A percentile compares a stretch with the other conserved stretches of the same genome.
These are phyloP conservation scores for Adoxophyes honmai DNA, from an alignment of 1,140 invertebrate species.

Conservation along the genomic window DNA sequence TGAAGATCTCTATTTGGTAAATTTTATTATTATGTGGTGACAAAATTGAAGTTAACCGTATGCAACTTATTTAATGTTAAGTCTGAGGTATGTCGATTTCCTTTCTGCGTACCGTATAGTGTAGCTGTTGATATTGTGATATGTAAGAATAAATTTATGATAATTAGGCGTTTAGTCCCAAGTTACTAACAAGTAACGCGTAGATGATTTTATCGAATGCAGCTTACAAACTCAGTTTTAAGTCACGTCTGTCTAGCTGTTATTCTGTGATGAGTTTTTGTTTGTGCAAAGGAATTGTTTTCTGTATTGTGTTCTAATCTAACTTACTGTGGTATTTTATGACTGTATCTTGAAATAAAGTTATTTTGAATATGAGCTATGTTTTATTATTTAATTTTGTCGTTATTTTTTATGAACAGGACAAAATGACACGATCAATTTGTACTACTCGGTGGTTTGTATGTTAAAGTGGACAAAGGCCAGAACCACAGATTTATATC, in stretches of 20 bases:
- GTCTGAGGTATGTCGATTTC: slow-evolving; percentile 4
- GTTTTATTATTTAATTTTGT: no score
- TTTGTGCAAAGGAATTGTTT: slow-evolving; percentile 59
- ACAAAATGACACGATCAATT: no score
- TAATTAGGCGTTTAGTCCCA: slow-evolving; percentile 32
- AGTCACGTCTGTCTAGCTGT: slow-evolving; percentile 50
- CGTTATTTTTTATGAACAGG: no score
- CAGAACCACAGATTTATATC: no score
- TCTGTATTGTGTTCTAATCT: slow-evolving; percentile 46
- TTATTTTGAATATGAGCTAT: slow-evolving; percentile 51
- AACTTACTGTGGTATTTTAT: slow-evolving; percentile 34
- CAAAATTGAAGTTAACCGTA: background rate
- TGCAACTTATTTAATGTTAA: slow-evolving; percentile 9
- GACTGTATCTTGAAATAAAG: slow-evolving; percentile 57
- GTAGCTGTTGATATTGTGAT: slow-evolving; percentile 72
- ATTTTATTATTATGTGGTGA: no score
- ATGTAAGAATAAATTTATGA: slow-evolving; percentile 63
- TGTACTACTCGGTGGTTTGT: no score
- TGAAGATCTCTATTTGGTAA: no score
- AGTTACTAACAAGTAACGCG: slow-evolving; percentile 37
- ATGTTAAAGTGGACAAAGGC: no score
- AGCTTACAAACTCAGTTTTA: slow-evolving; percentile 43
- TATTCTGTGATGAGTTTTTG: slow-evolving; percentile 61
- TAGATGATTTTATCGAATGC: slow-evolving; percentile 31
- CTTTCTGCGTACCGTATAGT: slow-evolving; percentile 35